Percentiles rank a stretch among this genome's conserved stretches.
Conservation (phyloP, 1,140 invertebrate genomes). For the Bombyx mandarina region DNA sequence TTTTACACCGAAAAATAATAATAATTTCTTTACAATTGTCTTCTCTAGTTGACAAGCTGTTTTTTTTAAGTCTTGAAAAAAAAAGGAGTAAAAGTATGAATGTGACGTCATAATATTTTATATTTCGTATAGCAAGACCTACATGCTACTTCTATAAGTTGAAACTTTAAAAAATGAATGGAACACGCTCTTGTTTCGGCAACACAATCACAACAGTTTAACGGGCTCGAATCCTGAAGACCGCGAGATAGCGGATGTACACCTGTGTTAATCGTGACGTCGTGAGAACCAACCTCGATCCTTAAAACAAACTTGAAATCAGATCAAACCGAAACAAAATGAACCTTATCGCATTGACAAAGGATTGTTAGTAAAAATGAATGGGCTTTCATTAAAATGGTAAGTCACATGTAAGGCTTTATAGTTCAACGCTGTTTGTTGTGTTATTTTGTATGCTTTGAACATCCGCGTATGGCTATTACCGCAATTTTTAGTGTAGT, state of each 20-base stretch:
- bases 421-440: slow-evolving; percentile 45
- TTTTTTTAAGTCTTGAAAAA: too few species aligned
- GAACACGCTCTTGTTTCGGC: slow-evolving; percentile 17
- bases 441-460: slow-evolving; percentile 62
- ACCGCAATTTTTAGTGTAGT: slow-evolving; percentile 49
- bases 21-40: too few species aligned
- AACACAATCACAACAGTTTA: slow-evolving; percentile 30
- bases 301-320: slow-evolving; percentile 22
- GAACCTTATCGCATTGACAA: slow-evolving; percentile 13
- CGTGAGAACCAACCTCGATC: slow-evolving; percentile 53
- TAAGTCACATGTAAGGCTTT: slow-evolving; percentile 35
- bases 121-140: too few species aligned
- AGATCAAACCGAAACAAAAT: slow-evolving; percentile 12
- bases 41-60: too few species aligned
- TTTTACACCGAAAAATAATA: too few species aligned
- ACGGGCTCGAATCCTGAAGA: slow-evolving; percentile 41
- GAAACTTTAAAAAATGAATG: too few species aligned
- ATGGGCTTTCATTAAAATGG: slow-evolving; percentile 10
- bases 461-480: slow-evolving; percentile 57
- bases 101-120: too few species aligned
- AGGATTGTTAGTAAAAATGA: slow-evolving; percentile 8
- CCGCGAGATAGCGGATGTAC: slow-evolving; percentile 57
- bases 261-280: slow-evolving; percentile 37
- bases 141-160: too few species aligned
- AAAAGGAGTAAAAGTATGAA: too few species aligned